Evolutionary conservation across 2,113 vertebrate genomes (phyloP), one percentile per base, ranked within the genome.

Genomic region (Daphoenositta chrysoptera): DNA sequence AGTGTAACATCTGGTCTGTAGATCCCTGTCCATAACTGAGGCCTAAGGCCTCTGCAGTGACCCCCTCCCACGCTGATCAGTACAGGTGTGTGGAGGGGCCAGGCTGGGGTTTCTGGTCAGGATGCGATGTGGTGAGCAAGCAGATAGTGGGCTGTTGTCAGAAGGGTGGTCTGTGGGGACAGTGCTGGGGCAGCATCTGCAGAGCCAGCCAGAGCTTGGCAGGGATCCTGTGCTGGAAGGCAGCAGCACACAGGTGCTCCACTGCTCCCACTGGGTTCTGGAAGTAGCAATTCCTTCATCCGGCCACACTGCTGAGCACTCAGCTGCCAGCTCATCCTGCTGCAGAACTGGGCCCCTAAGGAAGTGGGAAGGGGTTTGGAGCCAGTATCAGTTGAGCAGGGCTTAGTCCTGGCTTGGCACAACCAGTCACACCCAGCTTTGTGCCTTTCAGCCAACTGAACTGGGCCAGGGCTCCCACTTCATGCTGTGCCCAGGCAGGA

Each of bases 191-290:
- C 88, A 90, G 70, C 28, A 6, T 48, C 30, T 83, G 21, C 44
- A 44, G 57, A 85, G 77, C 39, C 73, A 84, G 44, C 8, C 22
- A 5, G 40, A n/a, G 27, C 39, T 58, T 61, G 73, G 84, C 81
- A 78, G 77, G 47, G 65, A 89, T 83, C 84, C 65, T 56, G 48
- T 60, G 21, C 56, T 60, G 70, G 56, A 91, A 91, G 65, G 73
- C 69, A 87, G 60, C 39, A 87, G 66, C 50, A 33, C 1, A 2
- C 69, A 56, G 84, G 87, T 87, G 60, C 27, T 87, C 48, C 0
- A 0, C 75, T 60, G 33, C 31, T 86, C 70, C 70, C 13, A 5
- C 33, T 66, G 79, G 15, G n/a, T 63, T 83, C 87, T 87, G 57
- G 47, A 93, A 96, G 64, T 23, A 53, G 40, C 23, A 6, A 28